Evolutionary conservation across 1,140 invertebrate species (phyloP), one percentile per base, ranked within the genome.

Genomic region (Magallana gigas): DNA sequence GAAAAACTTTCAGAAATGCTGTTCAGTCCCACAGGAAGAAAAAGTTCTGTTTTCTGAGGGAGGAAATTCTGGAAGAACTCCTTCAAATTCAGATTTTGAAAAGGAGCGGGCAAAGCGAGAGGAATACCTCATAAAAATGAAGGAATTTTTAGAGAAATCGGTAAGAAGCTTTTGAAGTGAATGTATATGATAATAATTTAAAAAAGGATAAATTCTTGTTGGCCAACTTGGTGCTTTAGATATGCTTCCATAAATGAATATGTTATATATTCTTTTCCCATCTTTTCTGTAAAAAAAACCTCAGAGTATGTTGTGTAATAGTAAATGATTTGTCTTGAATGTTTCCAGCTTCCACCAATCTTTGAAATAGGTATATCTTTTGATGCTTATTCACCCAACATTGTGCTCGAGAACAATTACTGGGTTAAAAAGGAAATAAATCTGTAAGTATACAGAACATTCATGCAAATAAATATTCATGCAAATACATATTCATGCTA

Each of bases 371-470:
- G 68, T 29, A 23, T 76, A 29, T 76, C 68, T 36, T 76, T 76
- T 29, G 68, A 76, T 76, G 68, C 68, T 23, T 76, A 76, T 76
- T 76, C 68, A 76, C 68, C 68, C 68, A 76, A 76, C 23, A 76
- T 76, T 76, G 68, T 76, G 14, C 23, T 76, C 11, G 68, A 76
- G 68, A 76, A 76, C 23, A 76, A 76, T 76, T 76, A 76, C 12
- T 29, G 68, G 23, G 68, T 29, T 8, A 76, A 76, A 76, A 76
- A 12, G 23, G 68, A 76, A 36, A 76, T 76, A 9, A 76, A 18
- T 48, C 68, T 76, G 68, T 76, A 36, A 76, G 68, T 76, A 76
- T 18, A 76, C 60, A 12, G 18, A 62, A 16, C 0, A 16, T 62
- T 62, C 23, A 23, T 23, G 23, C 23, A 23, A 23, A 23, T 23